Conservation (phyloP, 2,797 vertebrate genomes). For the Sebastes matsubarae region DNA sequence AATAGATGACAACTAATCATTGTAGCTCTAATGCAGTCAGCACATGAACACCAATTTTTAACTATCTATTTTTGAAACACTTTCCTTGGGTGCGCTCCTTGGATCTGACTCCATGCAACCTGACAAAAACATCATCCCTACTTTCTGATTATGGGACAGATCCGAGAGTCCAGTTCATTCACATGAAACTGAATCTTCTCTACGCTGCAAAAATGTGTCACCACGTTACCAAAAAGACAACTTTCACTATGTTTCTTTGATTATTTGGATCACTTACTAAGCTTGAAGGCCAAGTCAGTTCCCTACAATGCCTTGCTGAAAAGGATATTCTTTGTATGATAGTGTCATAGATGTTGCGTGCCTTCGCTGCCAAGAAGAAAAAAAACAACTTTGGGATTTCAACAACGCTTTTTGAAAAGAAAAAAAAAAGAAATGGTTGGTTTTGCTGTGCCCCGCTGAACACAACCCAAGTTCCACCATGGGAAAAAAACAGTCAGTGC, state of each 20-base stretch:
- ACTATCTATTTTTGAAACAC: not conserved
- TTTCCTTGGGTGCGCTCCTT: not conserved
- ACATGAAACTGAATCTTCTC: not conserved
- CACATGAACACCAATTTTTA: not conserved
- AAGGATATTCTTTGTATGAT: conserved; percentile 12
- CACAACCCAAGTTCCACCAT: conserved; percentile 7
- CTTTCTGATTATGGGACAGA: not conserved
- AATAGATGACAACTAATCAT: too few relatives aligned
- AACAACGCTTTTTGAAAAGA: conserved; percentile 10
- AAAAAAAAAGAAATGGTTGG: conserved; percentile 14
- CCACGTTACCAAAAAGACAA: not conserved
- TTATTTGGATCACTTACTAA: not conserved
- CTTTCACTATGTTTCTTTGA: not conserved
- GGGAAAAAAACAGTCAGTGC: conserved; percentile 19
- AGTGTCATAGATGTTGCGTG: conserved; percentile 2
- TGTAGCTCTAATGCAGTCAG: not conserved
- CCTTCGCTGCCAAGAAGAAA: conserved; percentile 5
- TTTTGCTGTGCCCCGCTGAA: conserved; percentile 13
- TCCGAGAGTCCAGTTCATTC: not conserved
- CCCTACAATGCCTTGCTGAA: not conserved
- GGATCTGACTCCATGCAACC: not conserved
- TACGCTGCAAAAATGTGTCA: not conserved
- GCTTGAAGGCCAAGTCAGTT: not conserved
- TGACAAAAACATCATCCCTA: not conserved
- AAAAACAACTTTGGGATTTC: conserved; percentile 10